Base-by-base conservation (phyloP, 2,888 invertebrate species). In the Tenthredo livida region DNA sequence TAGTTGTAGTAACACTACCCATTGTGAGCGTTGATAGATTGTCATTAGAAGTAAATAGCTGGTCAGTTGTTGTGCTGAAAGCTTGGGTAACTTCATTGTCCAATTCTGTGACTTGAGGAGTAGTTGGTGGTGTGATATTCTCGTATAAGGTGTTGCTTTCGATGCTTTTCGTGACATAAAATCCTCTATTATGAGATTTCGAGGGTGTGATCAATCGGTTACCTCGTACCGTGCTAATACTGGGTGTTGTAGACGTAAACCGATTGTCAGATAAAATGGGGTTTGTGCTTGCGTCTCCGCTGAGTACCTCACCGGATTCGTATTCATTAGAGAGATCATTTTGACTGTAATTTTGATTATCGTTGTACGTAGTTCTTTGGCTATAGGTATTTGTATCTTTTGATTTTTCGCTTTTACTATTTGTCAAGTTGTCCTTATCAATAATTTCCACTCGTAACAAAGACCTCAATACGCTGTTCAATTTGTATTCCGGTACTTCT, bases 191-290 rank as follows among this genome's bases (percentile, higher is more conserved):
- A 1, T 73, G 72, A 17, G 72, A 84, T 25, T 78, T 54, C 6
- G 15, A 29, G 33, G 67, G n/a, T 29, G 86, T 83, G 86, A 21
- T 25, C 12, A 75, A n/a, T 85, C n/a, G 29, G 25, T 85, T 86
- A 15, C 89, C 89, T 29, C 89, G 86, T 72, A 89, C 87, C 0
- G 90, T 91, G 1, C 90, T 90, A 12, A 88, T 86, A 61, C 67
- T 88, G 0, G 87, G 29, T 0, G 87, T 86, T 6, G 86, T 88
- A 0, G 86, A 65, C 17, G 73, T 1, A 73, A 65, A 75, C 40
- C 65, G 65, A 85, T 82, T 47, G 85, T 73, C 67, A 65, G 83
- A 75, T 84, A 70, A 85, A 58, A 72, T 84, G 50, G 67, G 12
- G 61, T 58, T 54, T 84, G 17, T 65, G 82, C 61, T 70, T 75